phyloP scores from a whole-genome alignment of 2,797 vertebrate species.

The Cynopterus sphinx region DNA sequence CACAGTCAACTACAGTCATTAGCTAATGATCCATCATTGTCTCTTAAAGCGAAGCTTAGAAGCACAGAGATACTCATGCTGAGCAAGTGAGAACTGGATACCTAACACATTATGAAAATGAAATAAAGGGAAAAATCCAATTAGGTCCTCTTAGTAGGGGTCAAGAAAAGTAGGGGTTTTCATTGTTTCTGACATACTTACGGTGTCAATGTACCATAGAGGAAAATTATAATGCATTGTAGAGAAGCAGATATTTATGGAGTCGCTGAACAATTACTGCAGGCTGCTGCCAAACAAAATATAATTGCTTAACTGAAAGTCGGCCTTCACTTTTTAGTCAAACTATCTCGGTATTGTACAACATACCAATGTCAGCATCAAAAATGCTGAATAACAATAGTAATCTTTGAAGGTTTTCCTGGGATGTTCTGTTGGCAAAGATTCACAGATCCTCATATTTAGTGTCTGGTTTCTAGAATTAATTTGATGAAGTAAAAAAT shows the following conservation, averaged over 20 bases:
- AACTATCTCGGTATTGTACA: background rate
- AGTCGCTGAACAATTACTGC: conserved; percentile 62
- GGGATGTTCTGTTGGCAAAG: background rate
- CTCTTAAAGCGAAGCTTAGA: conserved; percentile 42
- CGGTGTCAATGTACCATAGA: background rate
- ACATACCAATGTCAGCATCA: background rate
- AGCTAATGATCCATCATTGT: conserved; percentile 30
- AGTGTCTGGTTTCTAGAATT: conserved; percentile 9
- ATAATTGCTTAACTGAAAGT: conserved; percentile 59
- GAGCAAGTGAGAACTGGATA: conserved; percentile 5
- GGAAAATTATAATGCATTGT: background rate
- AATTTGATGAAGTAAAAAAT: conserved; percentile 38
- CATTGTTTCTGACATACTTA: conserved; percentile 4
- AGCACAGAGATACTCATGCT: background rate
- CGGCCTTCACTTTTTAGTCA: background rate
- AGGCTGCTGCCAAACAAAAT: conserved; percentile 64
- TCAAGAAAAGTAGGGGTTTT: background rate
- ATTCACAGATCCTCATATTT: background rate
- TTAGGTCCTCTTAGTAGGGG: background rate
- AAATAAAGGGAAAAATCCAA: conserved; percentile 55
- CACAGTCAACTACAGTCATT: background rate
- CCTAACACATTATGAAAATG: conserved; percentile 14
- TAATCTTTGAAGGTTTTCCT: background rate
- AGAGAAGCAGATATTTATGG: conserved; percentile 69
- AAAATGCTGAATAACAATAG: background rate